Evolutionary conservation across 2,888 invertebrate species (phyloP).

Genomic region (Rotaria socialis): DNA sequence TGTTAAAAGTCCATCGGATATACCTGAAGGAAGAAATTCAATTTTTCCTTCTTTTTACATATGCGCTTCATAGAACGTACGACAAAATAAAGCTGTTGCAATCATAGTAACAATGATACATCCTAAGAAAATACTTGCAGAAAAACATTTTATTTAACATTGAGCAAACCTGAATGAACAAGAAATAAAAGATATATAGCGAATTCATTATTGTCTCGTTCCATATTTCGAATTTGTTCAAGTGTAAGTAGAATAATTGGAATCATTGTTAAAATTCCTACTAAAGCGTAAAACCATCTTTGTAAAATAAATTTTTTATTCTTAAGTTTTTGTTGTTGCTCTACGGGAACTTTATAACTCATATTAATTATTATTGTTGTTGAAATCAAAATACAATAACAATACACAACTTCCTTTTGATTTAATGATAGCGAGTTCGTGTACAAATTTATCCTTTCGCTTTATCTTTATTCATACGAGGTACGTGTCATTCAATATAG

Average conservation of each 20-base stretch:
- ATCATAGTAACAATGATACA: background rate
- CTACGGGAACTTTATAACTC: background rate
- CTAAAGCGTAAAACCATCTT: background rate
- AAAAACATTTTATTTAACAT: background rate
- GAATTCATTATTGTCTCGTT: background rate
- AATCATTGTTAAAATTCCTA: background rate
- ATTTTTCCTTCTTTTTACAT: background rate
- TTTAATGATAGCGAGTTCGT: background rate
- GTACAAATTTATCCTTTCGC: background rate
- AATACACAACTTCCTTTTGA: background rate
- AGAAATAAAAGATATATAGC: background rate
- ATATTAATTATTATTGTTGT: background rate
- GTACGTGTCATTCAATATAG: background rate
- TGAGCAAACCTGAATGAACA: background rate
- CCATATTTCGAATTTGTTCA: background rate
- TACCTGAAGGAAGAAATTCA: background rate
- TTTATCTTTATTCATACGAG: background rate
- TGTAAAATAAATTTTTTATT: background rate
- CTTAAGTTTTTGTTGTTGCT: background rate
- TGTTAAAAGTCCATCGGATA: background rate
- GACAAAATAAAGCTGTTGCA: background rate
- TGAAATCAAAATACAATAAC: background rate
- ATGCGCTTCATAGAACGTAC: background rate
- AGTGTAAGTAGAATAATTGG: background rate
- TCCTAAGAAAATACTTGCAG: background rate